Conservation (phyloP, 2,888 invertebrate genomes). For the Tipula vernalis region DNA sequence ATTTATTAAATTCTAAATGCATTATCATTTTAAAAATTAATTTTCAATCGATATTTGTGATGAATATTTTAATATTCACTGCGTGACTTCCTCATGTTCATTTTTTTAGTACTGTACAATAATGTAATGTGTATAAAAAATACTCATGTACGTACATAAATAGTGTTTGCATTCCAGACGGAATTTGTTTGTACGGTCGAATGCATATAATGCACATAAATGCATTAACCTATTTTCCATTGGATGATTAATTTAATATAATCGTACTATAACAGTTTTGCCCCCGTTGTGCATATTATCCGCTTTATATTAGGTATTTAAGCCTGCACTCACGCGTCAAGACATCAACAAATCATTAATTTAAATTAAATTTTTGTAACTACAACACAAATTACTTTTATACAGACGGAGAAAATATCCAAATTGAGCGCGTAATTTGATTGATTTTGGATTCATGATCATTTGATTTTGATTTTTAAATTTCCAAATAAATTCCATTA, state of each 20-base stretch:
- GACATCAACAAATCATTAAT: not conserved
- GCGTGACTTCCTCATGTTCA: not conserved
- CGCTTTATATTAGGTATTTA: not conserved
- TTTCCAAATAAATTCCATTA: not conserved
- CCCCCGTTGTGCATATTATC: not conserved
- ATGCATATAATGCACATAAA: not conserved
- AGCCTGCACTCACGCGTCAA: not conserved
- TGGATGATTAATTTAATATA: not conserved
- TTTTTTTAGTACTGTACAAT: too few species aligned
- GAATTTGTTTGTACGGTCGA: not conserved
- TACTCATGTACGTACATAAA: not conserved
- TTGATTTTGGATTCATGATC: not conserved
- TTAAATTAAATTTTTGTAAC: not conserved
- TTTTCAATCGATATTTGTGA: not conserved
- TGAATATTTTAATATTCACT: not conserved
- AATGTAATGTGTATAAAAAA: not conserved
- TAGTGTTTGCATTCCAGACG: not conserved
- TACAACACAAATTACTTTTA: too few species aligned
- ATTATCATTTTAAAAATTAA: not conserved
- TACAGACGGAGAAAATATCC: not conserved
- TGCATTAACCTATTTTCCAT: not conserved
- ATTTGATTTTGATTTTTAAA: not conserved
- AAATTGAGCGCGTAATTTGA: not conserved
- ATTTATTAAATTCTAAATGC: not conserved
- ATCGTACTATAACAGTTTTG: not conserved